Base-by-base conservation (phyloP, 2,888 invertebrate genomes). In the Noctua janthe region DNA sequence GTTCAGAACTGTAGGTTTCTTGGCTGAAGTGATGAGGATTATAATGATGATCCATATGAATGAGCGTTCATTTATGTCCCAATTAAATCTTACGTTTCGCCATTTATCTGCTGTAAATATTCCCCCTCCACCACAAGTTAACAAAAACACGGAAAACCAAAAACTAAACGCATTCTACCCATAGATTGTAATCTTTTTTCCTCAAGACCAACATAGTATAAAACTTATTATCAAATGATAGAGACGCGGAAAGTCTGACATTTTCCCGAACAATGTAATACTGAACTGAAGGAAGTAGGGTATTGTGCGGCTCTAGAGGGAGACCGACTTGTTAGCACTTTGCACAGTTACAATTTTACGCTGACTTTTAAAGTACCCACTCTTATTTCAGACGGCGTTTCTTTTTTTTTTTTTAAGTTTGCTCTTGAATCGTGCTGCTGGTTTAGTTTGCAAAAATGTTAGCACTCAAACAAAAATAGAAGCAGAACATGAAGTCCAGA, bases 301-400 rank as follows among this genome's bases (percentile, higher is more conserved):
- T 47, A 76, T 82, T 71, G 70, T 74, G 82, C 6, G 29, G 49
- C 64, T 64, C n/a, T 23, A 11, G 13, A 66, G 29, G 17, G 39
- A 17, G 71, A 35, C 79, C 67, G 72, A 67, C 72, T 82, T 72
- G 76, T 69, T 62, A 76, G 62, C 76, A 62, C 74, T 71, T 66
- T n/a, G 35, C 43, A 51, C 20, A 49, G 51, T 62, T 66, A 62
- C 74, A 2, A 56, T 71, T 74, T 64, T 71, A 0, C 39, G 39
- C 64, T 49, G 74, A 62, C 56, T 74, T 72, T 81, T 43, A n/a
- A 69, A 80, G 29, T 64, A 23, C 23, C 3, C 1, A 35, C 17
- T 78, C 2, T 71, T 59, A 51, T 35, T 54, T n/a, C 56, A 17
- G 6, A 10, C 20, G 10, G 23, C 17, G 23, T 64, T 66, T n/a